Conservation (phyloP, 2,797 vertebrate species). For the Balearica regulorum region DNA sequence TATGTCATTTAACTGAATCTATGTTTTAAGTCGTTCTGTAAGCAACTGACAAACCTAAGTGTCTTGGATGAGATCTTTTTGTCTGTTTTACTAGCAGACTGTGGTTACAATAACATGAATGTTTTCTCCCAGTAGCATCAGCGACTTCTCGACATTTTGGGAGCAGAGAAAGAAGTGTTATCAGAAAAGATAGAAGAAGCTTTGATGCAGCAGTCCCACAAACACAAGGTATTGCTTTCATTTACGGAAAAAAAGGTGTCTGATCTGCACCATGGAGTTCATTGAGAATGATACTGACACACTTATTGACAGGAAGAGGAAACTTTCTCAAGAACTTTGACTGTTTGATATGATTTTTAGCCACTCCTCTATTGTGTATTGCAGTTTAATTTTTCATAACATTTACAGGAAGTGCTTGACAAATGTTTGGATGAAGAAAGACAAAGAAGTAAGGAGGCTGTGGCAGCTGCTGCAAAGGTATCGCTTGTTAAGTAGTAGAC, state of each 20-base stretch:
- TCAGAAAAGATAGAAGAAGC: conserved; percentile 70
- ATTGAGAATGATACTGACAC: neutral
- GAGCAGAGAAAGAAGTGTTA: conserved; percentile 66
- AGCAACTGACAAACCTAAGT: neutral
- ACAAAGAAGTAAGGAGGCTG: conserved; percentile 68
- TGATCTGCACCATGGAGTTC: neutral
- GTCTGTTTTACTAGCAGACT: neutral
- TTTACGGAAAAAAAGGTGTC: neutral
- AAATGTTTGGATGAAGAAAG: conserved; percentile 76
- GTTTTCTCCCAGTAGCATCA: conserved; percentile 69
- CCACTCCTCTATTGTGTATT: neutral
- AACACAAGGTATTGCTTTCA: conserved; percentile 70
- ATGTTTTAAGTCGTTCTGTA: neutral
- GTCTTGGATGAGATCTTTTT: neutral
- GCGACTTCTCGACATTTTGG: conserved; percentile 73
- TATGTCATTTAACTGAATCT: neutral
- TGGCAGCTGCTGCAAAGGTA: conserved; percentile 74
- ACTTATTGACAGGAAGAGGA: neutral
- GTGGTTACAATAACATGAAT: neutral
- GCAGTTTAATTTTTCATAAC: neutral
- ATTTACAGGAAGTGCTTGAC: conserved; percentile 69
- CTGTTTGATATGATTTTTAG: neutral
- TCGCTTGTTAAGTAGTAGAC: neutral
- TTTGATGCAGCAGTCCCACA: conserved; percentile 66
- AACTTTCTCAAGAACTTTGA: neutral